phyloP scores from a whole-genome alignment of 2,888 invertebrate species.

The Aethes cnicana region DNA sequence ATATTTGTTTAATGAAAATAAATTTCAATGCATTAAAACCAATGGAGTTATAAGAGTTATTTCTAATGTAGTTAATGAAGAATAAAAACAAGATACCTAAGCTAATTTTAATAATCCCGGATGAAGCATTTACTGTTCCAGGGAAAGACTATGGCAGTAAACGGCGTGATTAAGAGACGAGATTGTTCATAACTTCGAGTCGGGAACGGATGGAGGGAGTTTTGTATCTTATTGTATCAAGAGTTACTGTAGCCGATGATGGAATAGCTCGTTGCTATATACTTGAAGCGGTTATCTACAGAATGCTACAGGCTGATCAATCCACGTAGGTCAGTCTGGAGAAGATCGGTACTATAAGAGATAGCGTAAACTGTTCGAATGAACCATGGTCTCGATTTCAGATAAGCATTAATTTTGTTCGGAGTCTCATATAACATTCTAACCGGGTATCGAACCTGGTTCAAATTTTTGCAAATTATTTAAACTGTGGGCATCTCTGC shows the following conservation, averaged over 20 bases:
- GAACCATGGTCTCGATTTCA: too few species aligned
- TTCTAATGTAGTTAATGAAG: conserved; percentile 10
- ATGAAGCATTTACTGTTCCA: background rate
- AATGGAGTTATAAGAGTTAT: conserved; percentile 19
- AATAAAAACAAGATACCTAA: background rate
- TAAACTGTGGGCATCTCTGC: too few species aligned
- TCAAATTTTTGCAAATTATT: too few species aligned
- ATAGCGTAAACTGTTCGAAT: too few species aligned
- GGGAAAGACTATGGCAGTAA: conserved; percentile 1
- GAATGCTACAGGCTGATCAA: too few species aligned
- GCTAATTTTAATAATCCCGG: background rate
- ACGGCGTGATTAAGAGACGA: conserved; percentile 21
- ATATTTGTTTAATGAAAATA: too few species aligned
- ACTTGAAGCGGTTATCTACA: background rate
- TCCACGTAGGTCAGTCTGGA: too few species aligned
- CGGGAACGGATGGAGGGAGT: conserved; percentile 28
- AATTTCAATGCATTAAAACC: too few species aligned
- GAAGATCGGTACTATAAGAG: too few species aligned
- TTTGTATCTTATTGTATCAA: conserved; percentile 29
- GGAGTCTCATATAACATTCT: too few species aligned
- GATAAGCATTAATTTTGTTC: too few species aligned
- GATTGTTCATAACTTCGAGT: conserved; percentile 26
- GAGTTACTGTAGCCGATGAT: conserved; percentile 23
- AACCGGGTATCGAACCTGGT: too few species aligned
- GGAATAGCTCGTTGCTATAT: conserved; percentile 17